Evolutionary conservation across 2,113 vertebrate species (phyloP).

Genomic region (Pristiophorus japonicus): DNA sequence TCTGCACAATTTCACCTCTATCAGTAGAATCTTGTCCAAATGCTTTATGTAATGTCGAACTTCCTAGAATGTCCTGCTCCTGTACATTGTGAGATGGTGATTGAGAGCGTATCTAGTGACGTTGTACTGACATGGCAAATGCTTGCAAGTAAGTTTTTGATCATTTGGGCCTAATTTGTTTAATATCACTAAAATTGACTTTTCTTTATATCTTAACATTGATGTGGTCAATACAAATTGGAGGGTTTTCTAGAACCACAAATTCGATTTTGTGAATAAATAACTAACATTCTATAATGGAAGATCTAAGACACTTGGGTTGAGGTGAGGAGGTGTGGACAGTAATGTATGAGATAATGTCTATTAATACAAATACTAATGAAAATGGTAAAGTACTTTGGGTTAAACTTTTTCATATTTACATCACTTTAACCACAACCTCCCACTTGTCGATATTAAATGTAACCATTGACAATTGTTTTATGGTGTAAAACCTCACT

Average conservation of each 20-base stretch:
- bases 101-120: too few relatives aligned
- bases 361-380: background rate
- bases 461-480: constrained; percentile 33
- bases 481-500: background rate
- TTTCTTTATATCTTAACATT: background rate
- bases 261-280: background rate
- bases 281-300: background rate
- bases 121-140: background rate
- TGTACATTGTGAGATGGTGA: background rate
- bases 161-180: background rate
- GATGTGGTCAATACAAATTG: background rate
- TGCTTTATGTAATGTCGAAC: background rate
- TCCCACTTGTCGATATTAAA: background rate
- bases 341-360: background rate
- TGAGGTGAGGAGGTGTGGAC: too few relatives aligned
- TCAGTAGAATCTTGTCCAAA: background rate
- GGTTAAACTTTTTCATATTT: background rate
- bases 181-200: background rate
- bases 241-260: background rate
- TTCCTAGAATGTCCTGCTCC: background rate
- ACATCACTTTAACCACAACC: background rate
- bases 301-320: background rate
- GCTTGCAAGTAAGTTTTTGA: background rate
- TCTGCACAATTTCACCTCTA: background rate
- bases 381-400: background rate